Conservation (phyloP, 2,113 vertebrate genomes). For the Gymnogyps californianus region DNA sequence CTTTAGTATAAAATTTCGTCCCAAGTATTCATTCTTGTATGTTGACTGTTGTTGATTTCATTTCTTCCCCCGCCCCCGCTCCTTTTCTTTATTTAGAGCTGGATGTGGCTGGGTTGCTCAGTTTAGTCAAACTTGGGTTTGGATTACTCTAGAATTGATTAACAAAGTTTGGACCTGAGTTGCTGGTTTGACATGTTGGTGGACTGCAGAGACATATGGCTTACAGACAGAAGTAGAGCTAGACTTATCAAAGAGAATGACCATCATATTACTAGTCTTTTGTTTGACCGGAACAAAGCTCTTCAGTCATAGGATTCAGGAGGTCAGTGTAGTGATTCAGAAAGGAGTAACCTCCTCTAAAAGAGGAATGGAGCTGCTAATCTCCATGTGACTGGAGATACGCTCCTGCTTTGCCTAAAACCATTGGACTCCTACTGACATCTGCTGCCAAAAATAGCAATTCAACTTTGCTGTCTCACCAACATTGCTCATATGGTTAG, state of each 20-base stretch:
- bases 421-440: background rate
- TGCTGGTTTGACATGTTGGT: background rate
- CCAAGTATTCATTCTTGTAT: background rate
- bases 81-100: background rate
- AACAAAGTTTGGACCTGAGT: background rate
- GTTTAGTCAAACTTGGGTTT: background rate
- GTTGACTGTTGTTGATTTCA: background rate
- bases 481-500: background rate
- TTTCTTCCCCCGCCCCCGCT: no score
- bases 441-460: background rate
- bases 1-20: background rate
- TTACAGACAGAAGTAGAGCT: background rate
- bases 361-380: background rate
- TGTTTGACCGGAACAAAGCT: background rate
- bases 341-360: background rate
- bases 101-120: background rate
- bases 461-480: background rate
- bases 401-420: background rate
- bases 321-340: background rate
- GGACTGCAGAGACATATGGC: background rate
- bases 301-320: background rate
- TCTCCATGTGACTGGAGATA: background rate
- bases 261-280: background rate
- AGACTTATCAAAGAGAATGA: background rate
- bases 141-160: background rate